Conservation (phyloP, 2,888 invertebrate species). For the Lagria hirta region DNA sequence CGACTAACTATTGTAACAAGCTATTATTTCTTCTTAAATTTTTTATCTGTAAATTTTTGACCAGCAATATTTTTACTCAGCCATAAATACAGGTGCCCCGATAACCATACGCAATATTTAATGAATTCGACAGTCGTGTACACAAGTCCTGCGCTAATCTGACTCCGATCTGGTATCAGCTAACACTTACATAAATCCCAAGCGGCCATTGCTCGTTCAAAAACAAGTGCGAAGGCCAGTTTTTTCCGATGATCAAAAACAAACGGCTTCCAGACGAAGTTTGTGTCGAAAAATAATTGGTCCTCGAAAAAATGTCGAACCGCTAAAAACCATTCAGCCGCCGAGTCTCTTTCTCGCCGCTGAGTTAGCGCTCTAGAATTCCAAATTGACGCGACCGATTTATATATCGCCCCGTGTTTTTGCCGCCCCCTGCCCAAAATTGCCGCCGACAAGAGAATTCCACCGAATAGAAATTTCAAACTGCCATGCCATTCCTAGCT, state of each 20-base stretch:
- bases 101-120: constrained; percentile 34
- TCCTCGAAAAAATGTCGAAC: constrained; percentile 48
- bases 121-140: constrained; percentile 36
- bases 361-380: constrained; percentile 50
- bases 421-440: constrained; percentile 14
- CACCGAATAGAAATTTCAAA: constrained; percentile 11
- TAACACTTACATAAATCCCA: constrained; percentile 42
- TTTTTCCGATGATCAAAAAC: constrained; percentile 45
- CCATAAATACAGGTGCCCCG: constrained; percentile 27
- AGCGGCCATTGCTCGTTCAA: constrained; percentile 39
- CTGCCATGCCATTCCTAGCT: constrained; percentile 1
- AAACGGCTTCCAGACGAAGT: constrained; percentile 45
- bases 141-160: constrained; percentile 33
- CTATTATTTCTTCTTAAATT: too few relatives aligned
- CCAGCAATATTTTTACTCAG: too few relatives aligned
- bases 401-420: constrained; percentile 32
- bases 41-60: too few relatives aligned
- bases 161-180: constrained; percentile 40
- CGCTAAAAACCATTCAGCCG: constrained; percentile 43
- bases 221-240: constrained; percentile 46
- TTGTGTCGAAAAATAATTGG: constrained; percentile 52
- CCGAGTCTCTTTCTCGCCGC: constrained; percentile 32
- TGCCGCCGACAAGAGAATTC: constrained; percentile 19
- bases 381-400: constrained; percentile 48
- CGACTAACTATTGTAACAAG: too few relatives aligned